Evolutionary conservation across 1,140 invertebrate species (phyloP), one percentile per base, ranked within the genome.

Genomic region (Brachionus paranguensis): DNA sequence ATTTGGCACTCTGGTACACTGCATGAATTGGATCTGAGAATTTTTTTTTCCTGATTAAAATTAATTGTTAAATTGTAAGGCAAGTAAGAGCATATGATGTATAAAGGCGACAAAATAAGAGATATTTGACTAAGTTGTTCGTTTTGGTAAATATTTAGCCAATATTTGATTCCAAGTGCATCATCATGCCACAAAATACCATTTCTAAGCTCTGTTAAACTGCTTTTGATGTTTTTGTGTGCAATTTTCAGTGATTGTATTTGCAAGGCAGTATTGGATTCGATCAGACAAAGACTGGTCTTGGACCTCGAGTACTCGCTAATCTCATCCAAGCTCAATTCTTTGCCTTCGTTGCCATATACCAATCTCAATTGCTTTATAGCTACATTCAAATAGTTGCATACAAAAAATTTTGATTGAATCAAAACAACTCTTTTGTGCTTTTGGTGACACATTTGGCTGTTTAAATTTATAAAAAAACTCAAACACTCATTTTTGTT

Each of bases 371-470:
- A 4, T 50, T 50, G 12, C 1, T 76, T 47, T 27, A 76, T 12
- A 14, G 12, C 12, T 1, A 41, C 17, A 76, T 50, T 76, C 43
- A 76, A 50, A 76, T 76, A 76, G 43, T 76, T 76, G 24, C 72
- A 76, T 76, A 76, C 17, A 50, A 76, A 76, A 76, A 76, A 76
- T 76, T 76, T 76, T 12, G 72, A 27, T 76, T 76, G 72, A 20
- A 76, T 76, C 12, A 76, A 27, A 14, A 76, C 24, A 76, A 47
- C n/a, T 76, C 53, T 76, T 50, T 47, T 76, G 27, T 11, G n/a
- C 33, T 14, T 43, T 20, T 72, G 14, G n/a, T 20, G 68, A 72
- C 68, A 72, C 68, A 72, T 72, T 43, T 72, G 33, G 43, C 37
- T 72, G 10, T 72, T 43, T 43, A 72, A 43, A 43, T 72, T 72